Base-by-base conservation (phyloP, 2,113 vertebrate genomes). In the Myxocyprinus asiaticus region DNA sequence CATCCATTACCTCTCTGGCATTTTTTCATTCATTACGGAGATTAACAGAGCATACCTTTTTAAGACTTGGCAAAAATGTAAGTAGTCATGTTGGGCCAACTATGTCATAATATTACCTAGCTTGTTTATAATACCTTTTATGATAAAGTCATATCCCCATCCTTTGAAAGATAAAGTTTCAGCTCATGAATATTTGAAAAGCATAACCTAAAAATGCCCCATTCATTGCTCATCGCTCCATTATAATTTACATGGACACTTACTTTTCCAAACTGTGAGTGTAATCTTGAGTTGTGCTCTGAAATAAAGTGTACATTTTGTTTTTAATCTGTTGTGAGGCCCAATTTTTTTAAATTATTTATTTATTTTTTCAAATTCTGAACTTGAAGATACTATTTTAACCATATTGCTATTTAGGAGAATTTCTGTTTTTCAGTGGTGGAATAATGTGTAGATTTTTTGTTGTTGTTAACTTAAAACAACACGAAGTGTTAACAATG, bases 1-100 rank as follows among this genome's bases (percentile, higher is more conserved):
- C 96, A 94, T 98, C 96, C 95, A 94, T 98, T 98, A 97, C 96
- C 93, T 90, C 89, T 90, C 67, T 92, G 92, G 91, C 93, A 94
- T 94, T 93, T 91, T 94, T 93, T 93, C 94, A 90, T 96, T 97
- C 96, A 97, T 97, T 97, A 97, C 94, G 92, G 90, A 96, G 92
- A 97, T 98, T 96, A 96, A 95, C 68, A 95, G 87, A 91, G 83
- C 50, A 79, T 76, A 82, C 88, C 70, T 76, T 78, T 88, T 78
- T 83, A 79, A 33, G 33, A 70, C 67, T 48, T 67, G 9, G 47
- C 78, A 58, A 73, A 43, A 56, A 65, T 43, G 10, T 69, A 48
- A 48, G 15, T 14, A 71, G 8, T 51, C 44, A 17, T 22, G 58
- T 15, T 68, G 58, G 51, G 11, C 22, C 65, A 50, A 48, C 70